A percentile compares a stretch with the other conserved stretches of the same genome.
phyloP scores from a whole-genome alignment of 2,888 invertebrate genomes.

The Lasiommata megera region DNA sequence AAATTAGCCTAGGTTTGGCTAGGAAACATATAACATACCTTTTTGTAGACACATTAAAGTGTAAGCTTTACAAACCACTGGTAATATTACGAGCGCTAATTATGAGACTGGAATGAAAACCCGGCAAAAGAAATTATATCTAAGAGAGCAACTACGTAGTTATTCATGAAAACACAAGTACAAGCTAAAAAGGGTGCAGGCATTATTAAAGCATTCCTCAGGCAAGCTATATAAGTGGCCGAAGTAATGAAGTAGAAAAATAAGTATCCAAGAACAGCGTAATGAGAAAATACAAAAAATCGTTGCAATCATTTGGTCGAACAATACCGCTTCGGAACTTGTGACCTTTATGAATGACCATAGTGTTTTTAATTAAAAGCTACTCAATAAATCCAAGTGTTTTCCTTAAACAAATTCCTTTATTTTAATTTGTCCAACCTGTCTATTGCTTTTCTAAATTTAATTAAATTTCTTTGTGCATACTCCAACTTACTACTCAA shows the following conservation, averaged over 20 bases:
- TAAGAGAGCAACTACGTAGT: slow-evolving; percentile 46
- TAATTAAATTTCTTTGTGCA: slow-evolving; percentile 55
- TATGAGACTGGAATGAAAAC: neutral
- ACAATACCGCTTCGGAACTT: slow-evolving; percentile 21
- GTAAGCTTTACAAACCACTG: neutral
- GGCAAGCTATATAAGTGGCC: slow-evolving; percentile 43
- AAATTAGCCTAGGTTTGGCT: no score
- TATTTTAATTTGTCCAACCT: neutral
- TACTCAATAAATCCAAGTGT: slow-evolving; percentile 6
- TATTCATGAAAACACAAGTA: slow-evolving; percentile 36
- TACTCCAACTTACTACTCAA: slow-evolving; percentile 12
- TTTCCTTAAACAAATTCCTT: neutral
- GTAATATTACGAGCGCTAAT: neutral
- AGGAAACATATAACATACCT: neutral
- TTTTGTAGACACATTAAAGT: neutral
- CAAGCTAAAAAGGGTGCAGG: slow-evolving; percentile 38
- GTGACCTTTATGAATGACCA: slow-evolving; percentile 27
- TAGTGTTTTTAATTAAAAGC: slow-evolving; percentile 24
- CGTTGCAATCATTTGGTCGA: slow-evolving; percentile 20
- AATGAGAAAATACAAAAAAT: slow-evolving; percentile 37
- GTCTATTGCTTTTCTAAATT: slow-evolving; percentile 32
- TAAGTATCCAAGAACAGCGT: slow-evolving; percentile 31
- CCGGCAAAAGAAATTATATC: slow-evolving; percentile 34
- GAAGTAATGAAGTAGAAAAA: slow-evolving; percentile 40
- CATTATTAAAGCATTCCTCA: slow-evolving; percentile 46